Evolutionary conservation across 2,113 vertebrate genomes (phyloP).

Genomic region (Chelonoidis abingdonii): DNA sequence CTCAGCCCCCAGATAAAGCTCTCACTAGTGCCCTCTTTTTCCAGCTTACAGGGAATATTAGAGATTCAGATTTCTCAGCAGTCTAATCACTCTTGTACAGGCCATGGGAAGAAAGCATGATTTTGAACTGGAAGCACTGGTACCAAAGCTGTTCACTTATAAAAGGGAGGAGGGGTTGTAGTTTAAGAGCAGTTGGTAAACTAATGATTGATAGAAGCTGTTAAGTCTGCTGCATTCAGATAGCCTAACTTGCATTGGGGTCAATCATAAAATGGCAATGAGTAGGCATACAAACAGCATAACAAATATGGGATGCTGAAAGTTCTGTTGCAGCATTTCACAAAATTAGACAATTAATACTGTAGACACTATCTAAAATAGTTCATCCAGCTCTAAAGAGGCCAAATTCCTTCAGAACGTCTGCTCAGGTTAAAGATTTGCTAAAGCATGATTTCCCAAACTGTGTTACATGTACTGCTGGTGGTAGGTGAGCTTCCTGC

Average conservation of each 20-base stretch:
- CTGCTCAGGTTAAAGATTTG: neutral
- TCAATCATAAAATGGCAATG: constrained; percentile 27
- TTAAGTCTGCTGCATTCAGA: neutral
- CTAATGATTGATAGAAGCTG: constrained; percentile 65
- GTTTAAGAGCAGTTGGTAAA: neutral
- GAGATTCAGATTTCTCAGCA: constrained; percentile 62
- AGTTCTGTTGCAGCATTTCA: neutral
- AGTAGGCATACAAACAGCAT: neutral
- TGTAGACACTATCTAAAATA: neutral
- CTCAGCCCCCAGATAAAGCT: constrained; percentile 11
- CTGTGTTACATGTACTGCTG: neutral
- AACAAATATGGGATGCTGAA: neutral
- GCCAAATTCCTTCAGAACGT: neutral
- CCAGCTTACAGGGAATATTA: constrained; percentile 5
- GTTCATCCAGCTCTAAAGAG: neutral
- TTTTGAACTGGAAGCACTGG: constrained; percentile 50
- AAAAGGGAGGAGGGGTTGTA: constrained; percentile 20
- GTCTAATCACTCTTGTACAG: constrained; percentile 66
- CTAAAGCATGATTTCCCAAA: neutral
- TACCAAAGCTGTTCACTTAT: constrained; percentile 5
- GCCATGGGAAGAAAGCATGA: neutral
- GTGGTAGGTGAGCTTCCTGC: neutral
- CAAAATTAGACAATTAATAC: neutral
- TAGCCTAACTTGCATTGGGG: neutral
- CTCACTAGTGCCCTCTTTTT: constrained; percentile 60